Evolutionary conservation across 2,888 invertebrate species (phyloP), one percentile per base, ranked within the genome.

Genomic region (Clitarchus hookeri): DNA sequence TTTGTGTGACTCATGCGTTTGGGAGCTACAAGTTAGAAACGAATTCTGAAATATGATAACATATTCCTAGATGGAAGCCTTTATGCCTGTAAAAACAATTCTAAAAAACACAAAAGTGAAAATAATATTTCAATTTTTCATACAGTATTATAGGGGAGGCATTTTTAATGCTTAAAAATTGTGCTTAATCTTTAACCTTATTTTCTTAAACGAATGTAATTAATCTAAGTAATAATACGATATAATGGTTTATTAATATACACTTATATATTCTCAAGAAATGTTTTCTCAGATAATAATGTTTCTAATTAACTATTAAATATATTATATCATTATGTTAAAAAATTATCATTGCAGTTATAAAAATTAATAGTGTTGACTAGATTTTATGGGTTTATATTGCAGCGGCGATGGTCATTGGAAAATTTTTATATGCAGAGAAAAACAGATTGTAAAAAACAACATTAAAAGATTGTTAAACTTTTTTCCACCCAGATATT

Each of bases 151-250:
- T 27, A 84, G 48, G 78, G 36, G 54, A 84, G 84, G 80, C 84
- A 84, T 78, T 86, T 86, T 79, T 84, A 80, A 84, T 80, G 80
- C 84, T 86, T 86, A 79, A 86, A 86, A 86, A 80, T 84, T 84
- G 84, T 86, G 86, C 86, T 86, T 86, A 86, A 86, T 84, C 84
- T 84, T 65, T 84, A 84, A 84, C 79, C 84, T 53, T 86, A 84
- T 84, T 86, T 86, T 86, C 27, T 44, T 82, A 82, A 82, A 82
- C 82, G 16, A 19, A 44, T 82, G 27, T 82, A 44, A 82, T 44
- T 82, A 82, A 82, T 44, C 82, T 82, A 82, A 27, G 44, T 44
- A 44, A 82, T 82, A 82, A 82, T 82, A 44, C 82, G 25, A 82
- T 44, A 27, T 82, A 82, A 82, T 44, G 82, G 27, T 82, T 82